Evolutionary conservation across 2,113 vertebrate genomes (phyloP).

Genomic region (Falco punctatus): DNA sequence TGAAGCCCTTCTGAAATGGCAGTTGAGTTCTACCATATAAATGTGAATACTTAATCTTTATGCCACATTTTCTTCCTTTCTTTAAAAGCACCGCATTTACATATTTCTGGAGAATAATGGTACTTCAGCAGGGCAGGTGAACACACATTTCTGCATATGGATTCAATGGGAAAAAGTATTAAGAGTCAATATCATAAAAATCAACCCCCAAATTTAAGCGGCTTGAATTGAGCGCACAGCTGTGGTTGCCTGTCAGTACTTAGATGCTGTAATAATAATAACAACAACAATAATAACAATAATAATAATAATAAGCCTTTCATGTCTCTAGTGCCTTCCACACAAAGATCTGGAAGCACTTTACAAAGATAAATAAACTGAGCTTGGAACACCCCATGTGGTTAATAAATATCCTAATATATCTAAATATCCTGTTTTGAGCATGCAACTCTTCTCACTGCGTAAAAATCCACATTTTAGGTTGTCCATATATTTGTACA

Average conservation of each 20-base stretch:
- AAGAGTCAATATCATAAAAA: conserved; percentile 52
- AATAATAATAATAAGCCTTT: conserved; percentile 65
- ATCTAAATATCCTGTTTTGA: conserved; percentile 17
- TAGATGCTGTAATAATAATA: conserved; percentile 63
- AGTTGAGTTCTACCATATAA: not conserved
- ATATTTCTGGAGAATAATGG: conserved; percentile 55
- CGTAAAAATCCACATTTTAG: not conserved
- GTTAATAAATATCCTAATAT: conserved; percentile 57
- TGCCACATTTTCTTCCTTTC: conserved; percentile 14
- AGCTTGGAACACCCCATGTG: conserved; percentile 34
- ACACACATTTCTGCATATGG: conserved; percentile 19
- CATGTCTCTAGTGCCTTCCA: conserved; percentile 65
- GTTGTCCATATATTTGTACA: not conserved
- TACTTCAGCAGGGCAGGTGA: conserved; percentile 61
- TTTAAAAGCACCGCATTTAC: conserved; percentile 34
- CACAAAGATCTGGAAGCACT: conserved; percentile 60
- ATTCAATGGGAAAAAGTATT: conserved; percentile 29
- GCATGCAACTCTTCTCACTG: not conserved
- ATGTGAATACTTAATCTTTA: conserved; percentile 31
- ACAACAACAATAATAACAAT: conserved; percentile 61
- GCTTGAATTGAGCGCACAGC: conserved; percentile 39
- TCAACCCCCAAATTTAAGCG: conserved; percentile 52
- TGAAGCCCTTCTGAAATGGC: conserved; percentile 16
- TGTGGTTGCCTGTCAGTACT: conserved; percentile 60
- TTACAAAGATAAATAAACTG: conserved; percentile 63